Conservation (phyloP, 2,888 invertebrate species). For the Phytoseiulus persimilis region DNA sequence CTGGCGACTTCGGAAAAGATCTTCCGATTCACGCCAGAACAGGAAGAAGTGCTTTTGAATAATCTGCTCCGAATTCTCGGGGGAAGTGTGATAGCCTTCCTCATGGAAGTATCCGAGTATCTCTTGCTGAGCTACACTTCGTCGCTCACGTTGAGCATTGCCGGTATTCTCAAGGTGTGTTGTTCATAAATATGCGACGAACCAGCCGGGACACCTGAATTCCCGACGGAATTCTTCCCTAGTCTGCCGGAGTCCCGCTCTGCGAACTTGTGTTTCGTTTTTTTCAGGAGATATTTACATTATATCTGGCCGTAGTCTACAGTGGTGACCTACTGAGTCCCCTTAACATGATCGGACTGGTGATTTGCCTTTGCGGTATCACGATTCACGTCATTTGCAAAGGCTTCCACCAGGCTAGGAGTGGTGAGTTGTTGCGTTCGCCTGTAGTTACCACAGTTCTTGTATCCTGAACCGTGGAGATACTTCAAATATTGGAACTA, state of each 20-base stretch:
- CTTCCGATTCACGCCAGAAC: slow-evolving; percentile 51
- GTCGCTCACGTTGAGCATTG: slow-evolving; percentile 86
- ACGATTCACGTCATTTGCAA: slow-evolving; percentile 63
- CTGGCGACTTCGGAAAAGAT: slow-evolving; percentile 53
- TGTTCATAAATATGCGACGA: background rate
- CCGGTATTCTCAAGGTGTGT: slow-evolving; percentile 87
- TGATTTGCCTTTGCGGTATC: slow-evolving; percentile 80
- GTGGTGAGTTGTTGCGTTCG: slow-evolving; percentile 42
- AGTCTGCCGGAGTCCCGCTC: no score
- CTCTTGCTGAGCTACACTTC: slow-evolving; percentile 85
- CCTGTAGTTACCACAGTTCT: no score
- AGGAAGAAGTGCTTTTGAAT: slow-evolving; percentile 47
- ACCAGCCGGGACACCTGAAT: no score
- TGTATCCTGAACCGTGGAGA: no score
- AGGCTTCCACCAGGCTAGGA: slow-evolving; percentile 46
- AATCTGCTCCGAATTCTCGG: slow-evolving; percentile 58
- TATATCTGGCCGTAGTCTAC: slow-evolving; percentile 74
- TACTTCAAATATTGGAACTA: no score
- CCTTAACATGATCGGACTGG: slow-evolving; percentile 74
- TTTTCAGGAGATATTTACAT: slow-evolving; percentile 79
- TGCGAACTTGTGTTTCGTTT: no score
- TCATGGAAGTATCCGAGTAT: slow-evolving; percentile 90
- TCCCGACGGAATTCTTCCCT: no score
- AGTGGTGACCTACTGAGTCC: slow-evolving; percentile 74
- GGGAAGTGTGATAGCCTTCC: slow-evolving; percentile 78